Percentiles rank a stretch among this genome's conserved stretches.
Conservation (phyloP, 2,113 vertebrate species). For the Dermatemys mawii region DNA sequence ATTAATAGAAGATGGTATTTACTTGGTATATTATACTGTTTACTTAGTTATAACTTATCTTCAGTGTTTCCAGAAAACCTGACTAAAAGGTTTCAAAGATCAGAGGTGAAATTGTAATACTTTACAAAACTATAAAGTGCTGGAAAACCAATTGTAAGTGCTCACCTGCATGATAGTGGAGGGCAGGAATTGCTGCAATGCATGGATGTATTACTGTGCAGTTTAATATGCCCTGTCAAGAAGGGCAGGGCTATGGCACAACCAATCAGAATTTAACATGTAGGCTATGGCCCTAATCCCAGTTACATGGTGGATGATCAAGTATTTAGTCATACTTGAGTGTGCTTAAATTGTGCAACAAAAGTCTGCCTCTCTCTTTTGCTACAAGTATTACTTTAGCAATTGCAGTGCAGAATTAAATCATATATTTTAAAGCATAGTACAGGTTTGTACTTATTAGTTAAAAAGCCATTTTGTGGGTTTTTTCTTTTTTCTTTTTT, state of each 20-base stretch:
- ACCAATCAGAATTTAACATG: conserved; percentile 51
- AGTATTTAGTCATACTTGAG: conserved; percentile 32
- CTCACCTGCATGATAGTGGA: conserved; percentile 46
- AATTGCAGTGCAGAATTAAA: not conserved
- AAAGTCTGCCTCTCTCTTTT: not conserved
- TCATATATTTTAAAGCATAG: not conserved
- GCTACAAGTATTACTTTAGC: not conserved
- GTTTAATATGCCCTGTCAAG: conserved; percentile 38
- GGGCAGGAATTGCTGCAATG: conserved; percentile 29
- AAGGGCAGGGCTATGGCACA: conserved; percentile 52
- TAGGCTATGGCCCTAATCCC: conserved; percentile 45
- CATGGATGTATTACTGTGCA: conserved; percentile 18
- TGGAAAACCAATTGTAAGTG: conserved; percentile 15
- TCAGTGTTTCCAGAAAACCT: not conserved
- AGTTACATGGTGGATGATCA: conserved; percentile 44
- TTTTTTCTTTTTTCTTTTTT: not conserved
- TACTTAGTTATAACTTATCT: not conserved
- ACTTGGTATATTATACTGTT: rapidly evolving
- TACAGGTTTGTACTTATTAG: not conserved
- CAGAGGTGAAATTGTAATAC: not conserved
- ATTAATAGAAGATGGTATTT: not conserved
- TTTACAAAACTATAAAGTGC: conserved; percentile 8
- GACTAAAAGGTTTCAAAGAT: not conserved
- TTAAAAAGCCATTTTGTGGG: not conserved
- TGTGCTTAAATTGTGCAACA: not conserved